A percentile compares a stretch with the other conserved stretches of the same genome.
phyloP scores from a whole-genome alignment of 2,888 invertebrate species.

The Acheta domesticus region DNA sequence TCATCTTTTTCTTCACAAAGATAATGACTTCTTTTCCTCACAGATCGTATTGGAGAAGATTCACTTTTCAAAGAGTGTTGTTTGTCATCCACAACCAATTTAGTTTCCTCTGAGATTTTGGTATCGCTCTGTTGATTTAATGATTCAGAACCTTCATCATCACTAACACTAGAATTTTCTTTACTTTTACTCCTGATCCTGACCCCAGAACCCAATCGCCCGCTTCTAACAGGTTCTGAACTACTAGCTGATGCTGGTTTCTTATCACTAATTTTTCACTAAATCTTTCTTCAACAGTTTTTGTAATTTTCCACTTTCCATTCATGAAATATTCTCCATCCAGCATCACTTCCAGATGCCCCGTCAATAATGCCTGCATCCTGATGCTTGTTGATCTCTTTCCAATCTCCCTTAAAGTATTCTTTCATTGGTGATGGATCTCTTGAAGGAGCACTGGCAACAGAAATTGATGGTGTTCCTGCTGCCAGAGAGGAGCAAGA shows the following conservation, averaged over 20 bases:
- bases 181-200: conserved; percentile 33
- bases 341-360: conserved; percentile 51
- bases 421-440: conserved; percentile 43
- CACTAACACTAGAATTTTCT: conserved; percentile 64
- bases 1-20: conserved; percentile 23
- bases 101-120: conserved; percentile 31
- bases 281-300: conserved; percentile 73
- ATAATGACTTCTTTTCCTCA: conserved; percentile 22
- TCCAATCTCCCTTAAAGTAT: conserved; percentile 48
- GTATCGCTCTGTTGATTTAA: neutral
- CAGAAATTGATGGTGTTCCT: neutral
- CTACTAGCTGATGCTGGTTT: conserved; percentile 36
- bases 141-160: conserved; percentile 55
- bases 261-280: conserved; percentile 62
- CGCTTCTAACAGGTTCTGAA: neutral
- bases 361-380: conserved; percentile 51
- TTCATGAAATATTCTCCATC: conserved; percentile 70
- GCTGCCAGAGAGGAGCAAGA: neutral
- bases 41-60: conserved; percentile 24
- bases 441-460: conserved; percentile 32
- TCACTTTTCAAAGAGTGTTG: conserved; percentile 9
- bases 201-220: neutral
- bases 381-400: conserved; percentile 59
- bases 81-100: conserved; percentile 24
- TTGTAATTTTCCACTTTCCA: conserved; percentile 71